Conservation (phyloP, 1,140 invertebrate genomes). For the Acromyrmex charruanus region DNA sequence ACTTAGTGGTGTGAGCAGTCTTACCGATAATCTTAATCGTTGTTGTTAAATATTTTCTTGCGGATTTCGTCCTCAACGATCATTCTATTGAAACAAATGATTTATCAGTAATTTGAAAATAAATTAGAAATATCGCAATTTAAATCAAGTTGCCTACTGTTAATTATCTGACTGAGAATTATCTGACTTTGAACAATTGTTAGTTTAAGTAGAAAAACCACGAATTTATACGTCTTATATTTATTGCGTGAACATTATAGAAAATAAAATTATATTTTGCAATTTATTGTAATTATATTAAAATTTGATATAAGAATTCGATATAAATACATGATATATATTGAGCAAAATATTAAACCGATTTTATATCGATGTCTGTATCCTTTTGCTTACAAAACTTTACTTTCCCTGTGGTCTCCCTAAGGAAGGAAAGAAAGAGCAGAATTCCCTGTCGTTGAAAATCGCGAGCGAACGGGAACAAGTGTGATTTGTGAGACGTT, state of each 20-base stretch:
- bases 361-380: neutral
- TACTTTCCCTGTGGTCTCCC: neutral
- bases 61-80: no score
- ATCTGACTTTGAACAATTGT: no score
- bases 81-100: no score
- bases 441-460: conserved; percentile 59
- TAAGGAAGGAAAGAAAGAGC: conserved; percentile 35
- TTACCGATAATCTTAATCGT: no score
- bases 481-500: conserved; percentile 67
- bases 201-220: neutral
- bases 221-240: neutral
- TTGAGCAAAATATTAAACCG: neutral
- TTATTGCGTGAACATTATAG: neutral
- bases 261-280: conserved; percentile 25
- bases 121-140: no score
- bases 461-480: conserved; percentile 45
- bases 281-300: neutral
- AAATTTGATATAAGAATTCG: neutral
- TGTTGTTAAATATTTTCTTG: no score
- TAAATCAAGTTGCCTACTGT: no score
- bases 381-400: neutral
- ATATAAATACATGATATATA: neutral
- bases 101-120: no score
- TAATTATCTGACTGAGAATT: no score
- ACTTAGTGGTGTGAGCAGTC: no score